phyloP scores from a whole-genome alignment of 2,113 vertebrate genomes.

The Rhea americana region DNA sequence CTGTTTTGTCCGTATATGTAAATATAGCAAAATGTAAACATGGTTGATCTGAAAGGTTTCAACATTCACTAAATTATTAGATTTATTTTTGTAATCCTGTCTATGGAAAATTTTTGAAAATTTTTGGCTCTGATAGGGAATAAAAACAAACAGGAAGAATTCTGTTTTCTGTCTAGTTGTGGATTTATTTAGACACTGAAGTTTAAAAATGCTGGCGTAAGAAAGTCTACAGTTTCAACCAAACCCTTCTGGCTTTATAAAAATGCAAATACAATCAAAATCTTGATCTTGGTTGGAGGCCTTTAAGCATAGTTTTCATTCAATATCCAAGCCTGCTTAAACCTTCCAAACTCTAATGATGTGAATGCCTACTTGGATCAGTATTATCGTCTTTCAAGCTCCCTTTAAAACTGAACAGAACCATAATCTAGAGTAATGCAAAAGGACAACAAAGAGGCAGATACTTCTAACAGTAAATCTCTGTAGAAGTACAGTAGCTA shows the following conservation, averaged over 20 bases:
- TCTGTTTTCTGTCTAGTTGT: background rate
- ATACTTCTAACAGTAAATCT: background rate
- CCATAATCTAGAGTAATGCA: background rate
- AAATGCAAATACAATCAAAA: background rate
- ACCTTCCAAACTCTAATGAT: background rate
- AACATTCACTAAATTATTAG: background rate
- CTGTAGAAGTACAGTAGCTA: background rate
- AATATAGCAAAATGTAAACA: background rate
- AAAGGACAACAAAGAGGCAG: background rate
- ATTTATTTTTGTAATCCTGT: background rate
- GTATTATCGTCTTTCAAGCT: background rate
- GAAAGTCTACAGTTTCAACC: background rate
- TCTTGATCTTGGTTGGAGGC: background rate
- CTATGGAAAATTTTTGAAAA: background rate
- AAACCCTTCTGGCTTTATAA: constrained; percentile 29
- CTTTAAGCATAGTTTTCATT: constrained; percentile 1
- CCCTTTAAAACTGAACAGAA: background rate
- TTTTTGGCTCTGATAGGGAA: background rate
- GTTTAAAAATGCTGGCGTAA: constrained; percentile 15
- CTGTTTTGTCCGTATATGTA: background rate
- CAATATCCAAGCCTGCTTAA: background rate
- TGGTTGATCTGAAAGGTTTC: constrained; percentile 10
- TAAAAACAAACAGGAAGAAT: background rate
- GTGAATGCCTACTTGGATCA: background rate
- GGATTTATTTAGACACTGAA: background rate